Evolutionary conservation across 2,797 vertebrate genomes (phyloP), one percentile per base, ranked within the genome.

Genomic region (Melopsittacus undulatus): DNA sequence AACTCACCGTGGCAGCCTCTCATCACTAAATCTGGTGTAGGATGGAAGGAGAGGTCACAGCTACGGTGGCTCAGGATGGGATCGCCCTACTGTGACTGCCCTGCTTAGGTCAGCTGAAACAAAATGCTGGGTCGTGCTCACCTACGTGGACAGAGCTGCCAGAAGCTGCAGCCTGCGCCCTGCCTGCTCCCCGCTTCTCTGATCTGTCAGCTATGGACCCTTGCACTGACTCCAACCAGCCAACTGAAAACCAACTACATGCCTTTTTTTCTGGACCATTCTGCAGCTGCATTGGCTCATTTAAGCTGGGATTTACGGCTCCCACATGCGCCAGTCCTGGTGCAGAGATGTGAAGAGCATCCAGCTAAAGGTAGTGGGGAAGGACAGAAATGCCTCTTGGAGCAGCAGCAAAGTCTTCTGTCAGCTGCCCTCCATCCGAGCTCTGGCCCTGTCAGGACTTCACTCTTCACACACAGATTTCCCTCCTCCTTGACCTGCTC

Each of bases 391-490:
- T 0, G 0, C 32, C 17, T 61, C 34, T 32, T 40, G 11, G 32
- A 91, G 26, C 34, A 72, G 45, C 3, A 4, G 43, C 0, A 0
- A 30, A 29, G 13, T 78, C 30, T 70, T 79, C 14, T 1, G 0
- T 74, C 29, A 78, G 38, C 27, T 30, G 34, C 18, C 4, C n/a
- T 72, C 10, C 46, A 61, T 13, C 23, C 2, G 0, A 82, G 32
- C 49, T 66, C 20, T 24, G 52, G 29, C 11, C 24, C 45, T 75
- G 34, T 13, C 36, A 59, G 42, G 30, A 51, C 13, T 67, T 70
- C 0, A 1, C 23, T 63, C 43, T 82, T 82, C 59, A 79, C 3
- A 7, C 2, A 5, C 38, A 22, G 0, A 1, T 76, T 66, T 29
- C 1, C 15, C 9, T 23, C 3, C 3, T 62, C 21, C 69, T 73